phyloP scores from a whole-genome alignment of 2,113 vertebrate genomes.

The Murina feae region DNA sequence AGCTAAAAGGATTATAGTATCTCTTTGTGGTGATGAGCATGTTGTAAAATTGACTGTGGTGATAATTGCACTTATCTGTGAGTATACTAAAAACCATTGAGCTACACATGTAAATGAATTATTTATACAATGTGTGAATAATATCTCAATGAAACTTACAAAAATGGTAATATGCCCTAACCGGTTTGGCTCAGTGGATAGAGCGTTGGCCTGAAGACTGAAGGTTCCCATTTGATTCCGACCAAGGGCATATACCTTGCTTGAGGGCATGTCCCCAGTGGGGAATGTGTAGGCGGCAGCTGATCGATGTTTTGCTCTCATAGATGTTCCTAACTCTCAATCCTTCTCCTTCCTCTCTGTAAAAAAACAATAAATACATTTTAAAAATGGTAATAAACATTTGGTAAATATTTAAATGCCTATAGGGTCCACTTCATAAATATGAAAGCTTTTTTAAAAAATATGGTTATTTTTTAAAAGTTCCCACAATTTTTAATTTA shows the following conservation, averaged over 20 bases:
- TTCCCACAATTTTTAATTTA: neutral
- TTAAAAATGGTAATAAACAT: neutral
- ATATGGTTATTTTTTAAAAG: neutral
- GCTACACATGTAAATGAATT: neutral
- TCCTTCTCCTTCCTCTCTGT: too few relatives aligned
- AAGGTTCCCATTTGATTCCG: too few relatives aligned
- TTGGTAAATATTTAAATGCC: neutral
- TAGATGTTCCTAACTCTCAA: too few relatives aligned
- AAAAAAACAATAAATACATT: too few relatives aligned
- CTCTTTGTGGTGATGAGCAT: neutral
- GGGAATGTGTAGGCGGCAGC: too few relatives aligned
- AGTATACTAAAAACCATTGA: neutral
- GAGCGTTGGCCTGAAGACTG: too few relatives aligned
- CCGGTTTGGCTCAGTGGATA: too few relatives aligned
- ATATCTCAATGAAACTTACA: neutral
- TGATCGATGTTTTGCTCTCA: too few relatives aligned
- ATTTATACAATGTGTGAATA: neutral
- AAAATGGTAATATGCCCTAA: neutral
- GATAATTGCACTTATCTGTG: neutral
- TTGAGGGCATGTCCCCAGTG: too few relatives aligned
- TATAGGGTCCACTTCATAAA: neutral
- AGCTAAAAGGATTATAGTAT: neutral
- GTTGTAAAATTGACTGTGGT: neutral
- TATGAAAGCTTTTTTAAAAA: neutral
- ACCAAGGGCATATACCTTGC: too few relatives aligned